Percentiles rank a stretch among this genome's conserved stretches.
Conservation (phyloP, 64 coral and sea anemone genomes). For the Porites lutea region DNA sequence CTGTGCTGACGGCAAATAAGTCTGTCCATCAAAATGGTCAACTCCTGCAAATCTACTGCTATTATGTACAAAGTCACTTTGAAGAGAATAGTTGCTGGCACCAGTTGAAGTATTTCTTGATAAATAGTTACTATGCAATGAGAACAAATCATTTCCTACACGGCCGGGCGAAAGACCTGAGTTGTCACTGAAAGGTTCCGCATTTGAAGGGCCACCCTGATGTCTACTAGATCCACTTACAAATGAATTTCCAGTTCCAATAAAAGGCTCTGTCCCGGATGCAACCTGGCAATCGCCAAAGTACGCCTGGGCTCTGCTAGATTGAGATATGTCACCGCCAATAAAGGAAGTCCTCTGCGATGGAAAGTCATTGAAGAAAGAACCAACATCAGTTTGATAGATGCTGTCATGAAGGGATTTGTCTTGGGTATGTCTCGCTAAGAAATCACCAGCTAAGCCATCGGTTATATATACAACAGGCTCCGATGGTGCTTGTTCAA, state of each 20-base stretch:
- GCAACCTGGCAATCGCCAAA: neutral
- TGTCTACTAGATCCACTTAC: too few relatives aligned
- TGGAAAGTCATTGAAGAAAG: neutral
- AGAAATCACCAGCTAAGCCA: neutral
- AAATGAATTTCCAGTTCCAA: neutral
- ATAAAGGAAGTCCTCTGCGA: neutral
- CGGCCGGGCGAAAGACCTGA: neutral
- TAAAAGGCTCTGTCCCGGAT: too few relatives aligned
- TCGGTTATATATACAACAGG: neutral
- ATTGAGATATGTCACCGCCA: neutral
- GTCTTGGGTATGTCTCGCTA: conserved; percentile 6
- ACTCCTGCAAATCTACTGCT: neutral
- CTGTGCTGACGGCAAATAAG: neutral
- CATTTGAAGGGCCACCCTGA: neutral
- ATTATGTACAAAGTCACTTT: neutral
- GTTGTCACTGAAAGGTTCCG: neutral
- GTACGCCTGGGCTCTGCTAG: neutral
- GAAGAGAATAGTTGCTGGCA: neutral
- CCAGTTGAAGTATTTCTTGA: neutral
- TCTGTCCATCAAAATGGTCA: neutral
- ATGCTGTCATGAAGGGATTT: neutral
- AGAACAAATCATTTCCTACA: neutral
- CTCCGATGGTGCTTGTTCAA: neutral
- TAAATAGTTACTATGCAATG: neutral
- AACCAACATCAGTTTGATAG: neutral